Evolutionary conservation across 2,113 vertebrate genomes (phyloP).

Genomic region (Spheniscus mendiculus): DNA sequence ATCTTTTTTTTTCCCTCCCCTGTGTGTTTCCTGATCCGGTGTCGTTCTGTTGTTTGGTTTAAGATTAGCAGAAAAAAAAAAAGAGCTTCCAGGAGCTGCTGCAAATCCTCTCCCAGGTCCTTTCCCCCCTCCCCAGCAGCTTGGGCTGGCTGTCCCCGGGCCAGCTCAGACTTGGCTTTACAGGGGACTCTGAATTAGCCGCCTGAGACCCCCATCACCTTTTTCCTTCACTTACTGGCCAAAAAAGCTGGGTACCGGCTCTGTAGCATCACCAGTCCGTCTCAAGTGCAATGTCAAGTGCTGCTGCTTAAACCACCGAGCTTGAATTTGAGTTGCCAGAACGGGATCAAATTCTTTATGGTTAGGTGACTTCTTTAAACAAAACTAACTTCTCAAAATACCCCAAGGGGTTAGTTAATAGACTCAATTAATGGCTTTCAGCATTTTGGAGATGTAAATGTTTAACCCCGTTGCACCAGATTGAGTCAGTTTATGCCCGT

Average conservation of each 20-base stretch:
- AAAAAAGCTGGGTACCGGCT: not conserved
- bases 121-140: not conserved
- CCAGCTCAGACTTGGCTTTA: not conserved
- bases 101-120: not conserved
- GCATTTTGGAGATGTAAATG: not conserved
- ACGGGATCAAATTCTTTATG: not conserved
- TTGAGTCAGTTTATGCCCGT: rapidly evolving
- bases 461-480: not conserved
- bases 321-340: not conserved
- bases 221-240: not conserved
- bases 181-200: not conserved
- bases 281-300: not conserved
- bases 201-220: not conserved
- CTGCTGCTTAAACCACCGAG: not conserved
- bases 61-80: not conserved
- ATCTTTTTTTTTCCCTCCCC: rapidly evolving
- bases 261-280: not conserved
- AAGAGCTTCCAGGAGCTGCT: not conserved
- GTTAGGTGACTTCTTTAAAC: not conserved
- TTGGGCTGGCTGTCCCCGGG: not conserved
- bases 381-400: not conserved
- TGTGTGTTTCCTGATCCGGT: not conserved
- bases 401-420: not conserved
- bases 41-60: not conserved
- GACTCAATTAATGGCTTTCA: not conserved